Evolutionary conservation across 2,797 vertebrate species (phyloP), one percentile per base, ranked within the genome.

Genomic region (Emydoidea blandingii): DNA sequence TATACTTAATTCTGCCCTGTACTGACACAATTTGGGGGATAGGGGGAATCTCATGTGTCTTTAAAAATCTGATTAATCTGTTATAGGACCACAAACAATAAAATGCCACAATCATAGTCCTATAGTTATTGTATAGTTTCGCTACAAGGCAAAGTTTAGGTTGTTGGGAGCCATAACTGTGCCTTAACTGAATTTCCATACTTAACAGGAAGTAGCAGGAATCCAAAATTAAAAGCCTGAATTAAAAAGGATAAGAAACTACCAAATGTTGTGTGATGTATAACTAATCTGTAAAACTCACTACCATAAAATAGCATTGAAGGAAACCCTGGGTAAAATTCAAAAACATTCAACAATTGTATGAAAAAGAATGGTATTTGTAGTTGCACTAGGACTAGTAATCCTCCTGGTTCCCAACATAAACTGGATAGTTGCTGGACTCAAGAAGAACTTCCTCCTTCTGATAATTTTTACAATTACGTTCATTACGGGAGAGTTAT

Each of bases 361-460:
- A 8, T 83, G 95, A 96, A 97, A 97, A 96, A 88, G 86, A 97
- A 95, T 94, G 96, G 88, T 92, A 95, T 97, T 27, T 29, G 93
- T 89, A 87, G 95, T 79, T 86, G 92, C 0, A 31, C 89, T 97
- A 88, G 89, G 92, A 95, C 88, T 85, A 96, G 95, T 86, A 90
- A 44, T 92, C 90, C 90, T 94, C 95, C 92, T 97, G 91, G 96
- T 96, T 97, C 92, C 95, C 97, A 95, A 93, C 94, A 92, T 93
- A 23, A 90, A 88, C 57, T 83, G 79, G 86, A 83, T 81, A 93
- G 74, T 79, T 96, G 84, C 92, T 96, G 95, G 95, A 95, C 89
- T 93, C 96, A 91, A 56, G 95, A 85, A 81, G 94, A 41, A 44
- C 53, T 96, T 95, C 85, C 95, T 97, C 81, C 44, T 49, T 87